Evolutionary conservation across 2,888 invertebrate genomes (phyloP).

Genomic region (Xestia xanthographa): DNA sequence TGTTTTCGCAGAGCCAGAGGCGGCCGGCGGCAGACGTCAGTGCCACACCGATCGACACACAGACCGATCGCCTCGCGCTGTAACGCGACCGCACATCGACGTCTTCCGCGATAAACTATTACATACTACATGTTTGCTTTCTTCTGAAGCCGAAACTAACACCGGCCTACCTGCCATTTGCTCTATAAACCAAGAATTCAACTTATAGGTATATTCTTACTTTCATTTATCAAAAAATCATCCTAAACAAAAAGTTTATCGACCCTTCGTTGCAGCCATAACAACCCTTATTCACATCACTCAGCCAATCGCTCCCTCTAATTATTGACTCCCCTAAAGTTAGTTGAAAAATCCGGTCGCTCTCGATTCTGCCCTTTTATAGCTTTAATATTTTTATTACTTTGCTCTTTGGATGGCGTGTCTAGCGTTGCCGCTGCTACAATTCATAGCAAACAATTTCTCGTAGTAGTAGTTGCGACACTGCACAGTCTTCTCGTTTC

Average conservation of each 20-base stretch:
- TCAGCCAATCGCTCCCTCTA: constrained; percentile 88
- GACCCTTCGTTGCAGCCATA: constrained; percentile 85
- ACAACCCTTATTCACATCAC: constrained; percentile 88
- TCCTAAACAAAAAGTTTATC: constrained; percentile 83
- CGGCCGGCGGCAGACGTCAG: constrained; percentile 84
- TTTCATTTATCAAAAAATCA: constrained; percentile 48
- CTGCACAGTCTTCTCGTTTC: constrained; percentile 70
- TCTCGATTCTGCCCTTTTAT: constrained; percentile 83
- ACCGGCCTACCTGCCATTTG: constrained; percentile 31
- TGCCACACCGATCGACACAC: constrained; percentile 85
- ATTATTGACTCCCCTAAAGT: constrained; percentile 90
- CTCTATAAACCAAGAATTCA: constrained; percentile 32
- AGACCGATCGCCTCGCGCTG: constrained; percentile 85
- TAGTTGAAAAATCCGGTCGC: constrained; percentile 78
- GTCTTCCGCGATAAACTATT: constrained; percentile 81
- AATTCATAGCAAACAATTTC: constrained; percentile 60
- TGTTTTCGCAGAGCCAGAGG: constrained; percentile 67
- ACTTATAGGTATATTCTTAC: constrained; percentile 50
- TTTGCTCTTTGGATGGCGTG: constrained; percentile 71
- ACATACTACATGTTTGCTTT: constrained; percentile 76
- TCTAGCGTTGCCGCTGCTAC: constrained; percentile 61
- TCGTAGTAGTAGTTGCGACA: constrained; percentile 67
- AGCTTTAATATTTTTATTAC: constrained; percentile 85
- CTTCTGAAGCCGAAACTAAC: constrained; percentile 47
- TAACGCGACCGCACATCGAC: constrained; percentile 74